Conservation (phyloP, 2,797 vertebrate genomes). For the Cottoperca gobio region DNA sequence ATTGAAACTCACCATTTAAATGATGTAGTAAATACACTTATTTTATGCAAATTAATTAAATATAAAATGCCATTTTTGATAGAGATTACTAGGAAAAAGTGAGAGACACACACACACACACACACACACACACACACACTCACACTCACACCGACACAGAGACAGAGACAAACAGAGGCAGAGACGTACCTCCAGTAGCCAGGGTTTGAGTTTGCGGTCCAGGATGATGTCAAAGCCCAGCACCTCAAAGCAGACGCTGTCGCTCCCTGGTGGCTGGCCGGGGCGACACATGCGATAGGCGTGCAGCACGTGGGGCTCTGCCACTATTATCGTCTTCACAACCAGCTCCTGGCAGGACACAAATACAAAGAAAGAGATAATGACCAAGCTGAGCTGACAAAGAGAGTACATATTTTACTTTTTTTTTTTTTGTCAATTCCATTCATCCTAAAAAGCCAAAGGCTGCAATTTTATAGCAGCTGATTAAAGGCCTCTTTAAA, state of each 20-base stretch:
- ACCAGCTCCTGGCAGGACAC: conserved; percentile 90
- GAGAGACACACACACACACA: not conserved
- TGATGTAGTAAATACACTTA: not conserved
- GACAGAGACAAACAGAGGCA: not conserved
- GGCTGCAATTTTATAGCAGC: conserved; percentile 4
- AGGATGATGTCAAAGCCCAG: conserved; percentile 98
- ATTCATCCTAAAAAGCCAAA: conserved; percentile 1
- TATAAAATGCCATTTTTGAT: not conserved
- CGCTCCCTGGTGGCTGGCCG: conserved; percentile 95
- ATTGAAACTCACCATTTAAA: not conserved
- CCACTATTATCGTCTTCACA: conserved; percentile 97
- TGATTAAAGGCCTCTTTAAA: conserved; percentile 33
- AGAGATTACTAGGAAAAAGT: not conserved
- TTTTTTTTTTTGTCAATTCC: not conserved
- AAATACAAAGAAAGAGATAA: conserved; percentile 33
- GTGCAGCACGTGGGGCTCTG: conserved; percentile 96
- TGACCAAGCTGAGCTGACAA: conserved; percentile 25
- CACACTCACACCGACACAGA: conserved; percentile 6
- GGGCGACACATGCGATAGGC: conserved; percentile 99
- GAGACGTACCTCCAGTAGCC: conserved; percentile 93
- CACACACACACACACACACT: not conserved
- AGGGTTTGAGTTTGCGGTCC: conserved; percentile 98
- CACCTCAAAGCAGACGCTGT: conserved; percentile 98
- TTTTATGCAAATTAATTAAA: not conserved
- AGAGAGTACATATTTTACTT: not conserved